phyloP scores from a whole-genome alignment of 2,888 invertebrate genomes.

The Sthenelais limicola region DNA sequence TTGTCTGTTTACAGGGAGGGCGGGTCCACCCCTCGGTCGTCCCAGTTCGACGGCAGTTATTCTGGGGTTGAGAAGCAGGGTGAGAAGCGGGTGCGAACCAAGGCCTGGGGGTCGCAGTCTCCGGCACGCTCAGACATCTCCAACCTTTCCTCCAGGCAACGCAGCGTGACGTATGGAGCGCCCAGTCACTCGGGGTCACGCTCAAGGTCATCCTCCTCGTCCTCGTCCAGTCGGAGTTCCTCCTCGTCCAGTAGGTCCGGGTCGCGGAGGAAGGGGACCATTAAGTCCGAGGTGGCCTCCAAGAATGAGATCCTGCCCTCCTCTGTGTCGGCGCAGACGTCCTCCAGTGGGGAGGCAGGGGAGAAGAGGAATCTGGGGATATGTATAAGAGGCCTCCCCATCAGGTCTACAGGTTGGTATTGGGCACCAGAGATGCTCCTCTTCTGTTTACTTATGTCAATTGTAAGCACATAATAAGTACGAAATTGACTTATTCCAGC shows the following conservation, averaged over 20 bases:
- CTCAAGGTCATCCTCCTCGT: conserved; percentile 63
- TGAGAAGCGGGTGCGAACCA: conserved; percentile 67
- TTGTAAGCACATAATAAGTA: too few relatives aligned
- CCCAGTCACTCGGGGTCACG: conserved; percentile 52
- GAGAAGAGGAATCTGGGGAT: conserved; percentile 59
- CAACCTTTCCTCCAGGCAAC: conserved; percentile 54
- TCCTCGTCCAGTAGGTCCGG: conserved; percentile 71
- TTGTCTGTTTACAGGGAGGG: conserved; percentile 19
- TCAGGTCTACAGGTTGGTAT: conserved; percentile 80
- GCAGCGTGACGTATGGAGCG: conserved; percentile 52
- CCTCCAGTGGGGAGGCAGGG: conserved; percentile 2
- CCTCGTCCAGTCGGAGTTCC: conserved; percentile 66
- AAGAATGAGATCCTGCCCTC: conserved; percentile 14
- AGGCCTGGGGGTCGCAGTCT: conserved; percentile 53
- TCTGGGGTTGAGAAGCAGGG: conserved; percentile 40
- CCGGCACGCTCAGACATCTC: conserved; percentile 57
- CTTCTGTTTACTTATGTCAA: too few relatives aligned
- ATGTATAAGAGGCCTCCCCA: conserved; percentile 62
- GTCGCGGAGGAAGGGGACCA: conserved; percentile 57
- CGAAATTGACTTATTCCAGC: too few relatives aligned
- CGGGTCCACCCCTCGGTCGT: conserved; percentile 35
- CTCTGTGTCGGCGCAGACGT: neutral
- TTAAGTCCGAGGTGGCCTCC: conserved; percentile 31
- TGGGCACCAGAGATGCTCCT: too few relatives aligned
- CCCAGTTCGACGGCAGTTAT: conserved; percentile 19